phyloP scores from a whole-genome alignment of 2,888 invertebrate species.

The Teinopalpus imperialis region DNA sequence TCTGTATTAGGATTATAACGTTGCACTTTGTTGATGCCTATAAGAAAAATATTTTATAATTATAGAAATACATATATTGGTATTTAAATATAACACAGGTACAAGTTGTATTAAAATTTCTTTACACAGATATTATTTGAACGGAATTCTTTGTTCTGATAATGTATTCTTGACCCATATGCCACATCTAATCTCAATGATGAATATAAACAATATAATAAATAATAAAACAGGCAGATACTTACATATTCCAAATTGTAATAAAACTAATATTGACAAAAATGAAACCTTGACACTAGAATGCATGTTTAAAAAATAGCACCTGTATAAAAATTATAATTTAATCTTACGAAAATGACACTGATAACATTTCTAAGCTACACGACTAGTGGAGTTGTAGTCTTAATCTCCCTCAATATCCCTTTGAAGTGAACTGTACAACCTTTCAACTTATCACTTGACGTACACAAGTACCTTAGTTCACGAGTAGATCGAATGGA shows the following conservation, averaged over 20 bases:
- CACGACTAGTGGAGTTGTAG: no score
- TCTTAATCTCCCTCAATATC: background rate
- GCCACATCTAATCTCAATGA: conserved; percentile 18
- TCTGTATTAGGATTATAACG: conserved; percentile 57
- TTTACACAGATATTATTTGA: no score
- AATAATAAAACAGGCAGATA: background rate
- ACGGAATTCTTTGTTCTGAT: background rate
- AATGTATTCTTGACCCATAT: conserved; percentile 17
- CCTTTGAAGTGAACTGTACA: background rate
- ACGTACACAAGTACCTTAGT: conserved; percentile 1
- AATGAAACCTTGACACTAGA: conserved; percentile 2
- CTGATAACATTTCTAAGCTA: conserved; percentile 9
- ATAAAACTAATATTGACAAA: conserved; percentile 7
- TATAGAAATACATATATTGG: no score
- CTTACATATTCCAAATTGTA: conserved; percentile 23
- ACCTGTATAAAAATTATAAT: background rate
- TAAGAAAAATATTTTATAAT: no score
- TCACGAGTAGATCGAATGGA: conserved; percentile 9
- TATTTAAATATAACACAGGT: no score
- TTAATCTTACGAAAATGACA: background rate
- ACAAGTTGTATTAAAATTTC: no score
- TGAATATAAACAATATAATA: background rate
- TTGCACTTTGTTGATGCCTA: conserved; percentile 49
- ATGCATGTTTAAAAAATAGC: background rate
- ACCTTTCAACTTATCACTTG: background rate